Conservation (phyloP, 2,113 vertebrate species). For the Cardinalis cardinalis region DNA sequence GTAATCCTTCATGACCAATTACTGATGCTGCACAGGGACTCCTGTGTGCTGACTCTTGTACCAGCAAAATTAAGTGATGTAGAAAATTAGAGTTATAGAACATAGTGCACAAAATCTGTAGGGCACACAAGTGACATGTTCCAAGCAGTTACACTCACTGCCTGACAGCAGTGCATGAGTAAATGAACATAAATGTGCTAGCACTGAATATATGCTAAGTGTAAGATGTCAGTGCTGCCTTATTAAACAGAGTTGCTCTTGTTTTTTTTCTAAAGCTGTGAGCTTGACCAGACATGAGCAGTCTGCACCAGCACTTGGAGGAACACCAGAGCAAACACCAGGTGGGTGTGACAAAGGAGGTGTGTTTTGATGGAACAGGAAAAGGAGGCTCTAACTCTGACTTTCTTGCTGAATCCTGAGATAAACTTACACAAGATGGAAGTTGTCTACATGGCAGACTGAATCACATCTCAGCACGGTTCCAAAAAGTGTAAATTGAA, state of each 20-base stretch:
- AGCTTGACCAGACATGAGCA: constrained; percentile 96
- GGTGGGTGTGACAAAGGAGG: constrained; percentile 66
- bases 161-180: background rate
- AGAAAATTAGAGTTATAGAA: background rate
- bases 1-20: background rate
- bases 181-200: constrained; percentile 24
- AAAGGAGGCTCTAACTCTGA: background rate
- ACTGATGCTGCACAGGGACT: background rate
- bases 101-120: background rate
- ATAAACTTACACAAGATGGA: background rate
- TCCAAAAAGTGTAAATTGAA: background rate
- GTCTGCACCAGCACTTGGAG: constrained; percentile 92
- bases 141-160: background rate
- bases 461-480: background rate
- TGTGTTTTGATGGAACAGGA: constrained; percentile 20
- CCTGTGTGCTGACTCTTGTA: background rate
- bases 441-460: background rate
- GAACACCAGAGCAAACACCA: constrained; percentile 77
- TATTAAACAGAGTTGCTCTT: constrained; percentile 69
- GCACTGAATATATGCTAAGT: constrained; percentile 31
- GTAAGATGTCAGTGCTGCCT: constrained; percentile 49
- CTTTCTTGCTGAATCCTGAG: background rate
- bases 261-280: constrained; percentile 83
- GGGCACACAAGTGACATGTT: background rate
- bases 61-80: background rate